Base-by-base conservation (phyloP, 2,888 invertebrate species). In the Vanessa cardui region DNA sequence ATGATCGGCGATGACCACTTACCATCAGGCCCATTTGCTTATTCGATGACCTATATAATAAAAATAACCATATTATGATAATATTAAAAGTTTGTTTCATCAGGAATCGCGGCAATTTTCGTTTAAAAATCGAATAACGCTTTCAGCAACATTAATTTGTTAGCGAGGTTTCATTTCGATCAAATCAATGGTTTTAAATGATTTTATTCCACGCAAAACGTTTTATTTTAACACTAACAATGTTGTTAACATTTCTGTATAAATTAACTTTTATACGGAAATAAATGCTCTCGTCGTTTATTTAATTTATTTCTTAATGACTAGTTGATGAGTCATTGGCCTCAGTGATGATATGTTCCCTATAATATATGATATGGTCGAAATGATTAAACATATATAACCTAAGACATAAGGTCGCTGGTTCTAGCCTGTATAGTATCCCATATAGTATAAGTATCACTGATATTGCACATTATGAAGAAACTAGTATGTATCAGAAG, bases 81-180 rank as follows among this genome's bases (percentile, higher is more conserved):
- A 54, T 7, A 31, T 31, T 54, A 54, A 56, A 26, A 6, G 26
- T 18, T 39, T 39, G 18, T n/a, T 56, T 56, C 12, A 18, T 6
- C 18, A 4, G 16, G 20, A 56, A n/a, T 39, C 56, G 39, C n/a
- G 5, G 8, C 56, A 56, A 26, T 39, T 33, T 9, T 39, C 18
- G 56, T 56, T 56, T 39, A 12, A 56, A 54, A 33, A 18, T 18
- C 18, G 56, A 39, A 56, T 18, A 33, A 18, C 33, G 33, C 18
- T 56, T 18, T 33, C 18, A 39, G 18, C 56, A 56, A 56, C 56
- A 56, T 33, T 56, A 39, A 39, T 39, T 56, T 39, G 56, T 56
- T 56, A 56, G 33, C 39, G 39, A 39, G 18, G n/a, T 56, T 56
- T 39, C 33, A 56, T 56, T 56, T 39, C 18, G n/a, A 56, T 39